Base-by-base conservation (phyloP, 2,888 invertebrate species). In the Diloba caeruleocephala region DNA sequence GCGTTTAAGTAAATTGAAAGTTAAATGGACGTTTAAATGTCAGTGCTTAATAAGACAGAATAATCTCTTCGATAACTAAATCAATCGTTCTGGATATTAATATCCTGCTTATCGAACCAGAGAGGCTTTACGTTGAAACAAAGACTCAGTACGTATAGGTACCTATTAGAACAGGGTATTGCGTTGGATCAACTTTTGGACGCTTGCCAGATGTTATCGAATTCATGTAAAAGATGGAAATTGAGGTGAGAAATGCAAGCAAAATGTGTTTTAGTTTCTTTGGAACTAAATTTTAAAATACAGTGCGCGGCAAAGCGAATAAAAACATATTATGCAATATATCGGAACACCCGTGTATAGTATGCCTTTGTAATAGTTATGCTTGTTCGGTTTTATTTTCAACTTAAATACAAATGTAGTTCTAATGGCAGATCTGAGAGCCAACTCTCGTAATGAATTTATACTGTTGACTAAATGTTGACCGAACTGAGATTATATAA, bases 221-320 rank as follows among this genome's bases (percentile, higher is more conserved):
- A 87, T 88, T 84, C 80, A 84, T 86, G 85, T 85, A 84, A 87
- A 85, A 85, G 83, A 86, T 85, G 83, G 83, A 86, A 87, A 85
- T 87, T 82, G 85, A 88, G 86, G 85, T 87, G 85, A 81, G 79
- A 85, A 83, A 81, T 79, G 71, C 76, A 74, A 67, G 57, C 67
- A 62, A 41, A 54, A 48, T 57, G 36, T 62, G 46, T 60, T 62
- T 60, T 46, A 31, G 25, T 42, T 58, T 55, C 42, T 34, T 19
- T 5, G 46, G 23, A 42, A 57, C 19, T 25, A 36, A 50, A 45
- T 71, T 75, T 78, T 71, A 71, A 70, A 58, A 53, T 70, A 65
- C 59, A 60, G 28, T 34, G 21, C 38, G 17, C 19, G 12, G 33
- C 13, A 17, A 29, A 28, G 33, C 34, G 23, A 23, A 28, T 39